Percentiles rank a stretch among this genome's conserved stretches.
These are phyloP conservation scores for Egretta garzetta DNA, from an alignment of 2,113 vertebrate species.

Conservation along the genomic window DNA sequence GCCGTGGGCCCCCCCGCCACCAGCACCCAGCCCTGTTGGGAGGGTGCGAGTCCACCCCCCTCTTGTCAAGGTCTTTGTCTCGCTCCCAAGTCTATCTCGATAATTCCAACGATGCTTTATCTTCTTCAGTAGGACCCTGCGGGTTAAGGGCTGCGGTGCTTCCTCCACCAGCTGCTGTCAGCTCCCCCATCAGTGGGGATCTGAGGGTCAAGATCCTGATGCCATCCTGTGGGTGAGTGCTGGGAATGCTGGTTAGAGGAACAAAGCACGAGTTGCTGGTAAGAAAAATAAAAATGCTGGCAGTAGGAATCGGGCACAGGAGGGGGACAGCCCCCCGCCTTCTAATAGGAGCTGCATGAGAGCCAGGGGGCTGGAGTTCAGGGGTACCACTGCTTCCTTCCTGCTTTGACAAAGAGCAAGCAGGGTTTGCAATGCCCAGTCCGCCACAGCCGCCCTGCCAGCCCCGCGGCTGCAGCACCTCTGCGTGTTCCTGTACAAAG, in stretches of 20 bases:
- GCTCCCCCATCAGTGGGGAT: background rate
- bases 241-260: background rate
- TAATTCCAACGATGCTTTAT: background rate
- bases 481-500: background rate
- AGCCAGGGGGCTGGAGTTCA: background rate
- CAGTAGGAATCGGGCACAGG: background rate
- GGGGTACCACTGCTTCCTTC: too few relatives aligned
- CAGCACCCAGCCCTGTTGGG: background rate
- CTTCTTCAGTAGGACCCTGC: background rate
- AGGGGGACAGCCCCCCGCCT: background rate
- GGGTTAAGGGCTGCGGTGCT: background rate
- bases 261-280: background rate
- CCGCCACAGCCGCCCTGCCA: background rate
- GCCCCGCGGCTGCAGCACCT: background rate
- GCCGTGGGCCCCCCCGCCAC: background rate
- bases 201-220: conserved; percentile 33
- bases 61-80: background rate
- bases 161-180: background rate
- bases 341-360: background rate
- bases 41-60: background rate
- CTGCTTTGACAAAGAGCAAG: background rate
- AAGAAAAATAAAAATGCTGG: background rate
- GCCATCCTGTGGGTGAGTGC: conserved; percentile 68
- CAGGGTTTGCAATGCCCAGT: background rate
- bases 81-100: background rate